Evolutionary conservation across 1,140 invertebrate species (phyloP).

Genomic region (Lordiphosa stackelbergi): DNA sequence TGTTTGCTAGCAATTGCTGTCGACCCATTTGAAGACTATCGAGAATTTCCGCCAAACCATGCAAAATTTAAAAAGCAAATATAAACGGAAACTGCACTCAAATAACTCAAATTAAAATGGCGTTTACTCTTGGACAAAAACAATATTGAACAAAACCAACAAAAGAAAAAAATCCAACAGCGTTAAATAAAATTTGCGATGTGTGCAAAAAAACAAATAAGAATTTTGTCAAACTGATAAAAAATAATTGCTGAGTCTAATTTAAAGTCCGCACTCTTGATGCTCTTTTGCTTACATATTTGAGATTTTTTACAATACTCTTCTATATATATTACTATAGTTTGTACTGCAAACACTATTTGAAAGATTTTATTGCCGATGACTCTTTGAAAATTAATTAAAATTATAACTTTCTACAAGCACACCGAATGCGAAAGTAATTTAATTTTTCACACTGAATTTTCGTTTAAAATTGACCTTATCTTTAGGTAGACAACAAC

Average conservation of each 20-base stretch:
- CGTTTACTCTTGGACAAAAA: conserved; percentile 23
- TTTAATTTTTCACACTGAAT: too few relatives aligned
- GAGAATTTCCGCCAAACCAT: conserved; percentile 35
- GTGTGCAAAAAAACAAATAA: conserved; percentile 8
- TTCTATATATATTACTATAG: too few relatives aligned
- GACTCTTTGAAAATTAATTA: too few relatives aligned
- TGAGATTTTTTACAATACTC: too few relatives aligned
- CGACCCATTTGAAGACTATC: conserved; percentile 18
- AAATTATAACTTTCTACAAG: too few relatives aligned
- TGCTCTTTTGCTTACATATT: background rate
- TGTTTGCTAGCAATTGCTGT: too few relatives aligned
- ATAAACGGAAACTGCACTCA: conserved; percentile 32
- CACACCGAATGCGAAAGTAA: too few relatives aligned
- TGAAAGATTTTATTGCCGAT: too few relatives aligned
- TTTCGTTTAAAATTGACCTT: too few relatives aligned
- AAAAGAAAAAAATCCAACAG: conserved; percentile 2
- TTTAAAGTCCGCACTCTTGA: background rate
- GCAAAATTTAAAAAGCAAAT: conserved; percentile 4
- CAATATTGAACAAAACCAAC: conserved; percentile 22
- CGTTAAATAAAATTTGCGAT: conserved; percentile 13
- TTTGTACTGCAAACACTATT: too few relatives aligned
- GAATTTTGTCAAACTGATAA: conserved; percentile 3
- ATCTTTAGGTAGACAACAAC: too few relatives aligned
- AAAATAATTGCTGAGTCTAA: conserved; percentile 10
- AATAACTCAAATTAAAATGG: conserved; percentile 54